Base-by-base conservation (phyloP, 2,888 invertebrate species). In the Lasioglossum figueresi region DNA sequence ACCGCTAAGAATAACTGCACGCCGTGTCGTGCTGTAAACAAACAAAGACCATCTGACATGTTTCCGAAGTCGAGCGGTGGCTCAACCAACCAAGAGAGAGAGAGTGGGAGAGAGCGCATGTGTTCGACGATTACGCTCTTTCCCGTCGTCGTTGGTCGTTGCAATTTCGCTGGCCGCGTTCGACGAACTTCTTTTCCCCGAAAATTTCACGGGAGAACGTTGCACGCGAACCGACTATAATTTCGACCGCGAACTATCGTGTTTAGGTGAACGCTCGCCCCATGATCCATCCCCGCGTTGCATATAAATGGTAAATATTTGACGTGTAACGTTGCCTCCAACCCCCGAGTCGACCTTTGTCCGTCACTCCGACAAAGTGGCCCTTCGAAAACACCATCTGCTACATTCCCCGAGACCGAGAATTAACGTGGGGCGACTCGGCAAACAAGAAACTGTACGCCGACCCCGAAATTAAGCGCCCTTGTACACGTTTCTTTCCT, bases 11-110 rank as follows among this genome's bases (percentile, higher is more conserved):
- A 91, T 92, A 91, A 88, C 90, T 79, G 52, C 52, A n/a, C 52
- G 45, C 76, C 88, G 80, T 88, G 86, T 86, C 89, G 89, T 88
- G 81, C 89, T 89, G 92, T 92, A 93, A 93, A 93, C 93, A 93
- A 93, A 92, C 90, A 91, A 87, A 88, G 88, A 83, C 76, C 70
- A 81, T 73, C 83, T 80, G 83, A 85, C 83, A 79, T 73, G 82
- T 82, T 81, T 40, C 68, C 63, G 82, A 70, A 78, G 83, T 79
- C 81, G 82, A 79, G 63, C 82, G 66, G 12, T 23, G 12, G 59
- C 66, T 75, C 77, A 19, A 23, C 40, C 12, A 4, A 27, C 40
- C 77, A 23, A 81, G 52, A 16, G 45, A 19, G 4, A 45, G 43
- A 14, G 16, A 16, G 16, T 19, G 45, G 5, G 16, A 45, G 16